These are phyloP conservation scores for Aradophagus sp. DNA, from an alignment of 1,140 invertebrate genomes.

Conservation along the genomic window DNA sequence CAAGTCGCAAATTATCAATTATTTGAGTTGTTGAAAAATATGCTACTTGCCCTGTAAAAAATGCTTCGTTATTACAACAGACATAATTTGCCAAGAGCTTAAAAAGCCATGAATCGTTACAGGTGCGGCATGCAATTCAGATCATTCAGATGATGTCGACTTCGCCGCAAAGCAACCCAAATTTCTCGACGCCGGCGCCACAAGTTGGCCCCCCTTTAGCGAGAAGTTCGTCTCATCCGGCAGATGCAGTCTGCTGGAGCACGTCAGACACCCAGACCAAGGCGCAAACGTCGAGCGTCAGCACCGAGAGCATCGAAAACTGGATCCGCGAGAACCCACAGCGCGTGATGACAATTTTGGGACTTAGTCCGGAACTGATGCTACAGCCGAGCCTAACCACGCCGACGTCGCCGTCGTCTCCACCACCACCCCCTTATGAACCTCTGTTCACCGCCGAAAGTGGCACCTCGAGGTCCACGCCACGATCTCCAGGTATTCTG, in stretches of 20 bases:
- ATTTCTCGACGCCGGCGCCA: slow-evolving; percentile 76
- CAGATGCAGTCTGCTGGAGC: slow-evolving; percentile 86
- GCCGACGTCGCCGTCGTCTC: slow-evolving; percentile 68
- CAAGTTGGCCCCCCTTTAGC: slow-evolving; percentile 76
- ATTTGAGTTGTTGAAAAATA: too few relatives aligned
- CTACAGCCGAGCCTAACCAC: slow-evolving; percentile 58
- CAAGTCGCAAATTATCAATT: too few relatives aligned
- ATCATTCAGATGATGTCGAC: slow-evolving; percentile 86
- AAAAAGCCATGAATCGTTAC: slow-evolving; percentile 5
- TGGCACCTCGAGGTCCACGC: slow-evolving; percentile 63
- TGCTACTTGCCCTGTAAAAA: too few relatives aligned
- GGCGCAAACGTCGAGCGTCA: slow-evolving; percentile 74
- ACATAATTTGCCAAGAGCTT: too few relatives aligned
- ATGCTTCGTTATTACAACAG: too few relatives aligned
- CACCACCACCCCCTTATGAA: slow-evolving; percentile 70
- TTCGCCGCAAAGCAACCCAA: slow-evolving; percentile 71
- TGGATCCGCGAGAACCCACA: slow-evolving; percentile 74
- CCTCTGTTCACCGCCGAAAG: slow-evolving; percentile 64
- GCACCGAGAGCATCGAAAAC: slow-evolving; percentile 67
- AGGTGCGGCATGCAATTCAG: slow-evolving; percentile 87
- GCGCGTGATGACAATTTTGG: slow-evolving; percentile 73
- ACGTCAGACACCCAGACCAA: slow-evolving; percentile 63
- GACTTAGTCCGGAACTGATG: slow-evolving; percentile 72
- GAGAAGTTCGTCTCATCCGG: slow-evolving; percentile 86
- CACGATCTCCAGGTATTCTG: slow-evolving; percentile 59